Percentiles rank a stretch among this genome's conserved stretches.
These are phyloP conservation scores for Synanthedon andrenaeformis DNA, from an alignment of 2,888 invertebrate genomes.

Conservation along the genomic window DNA sequence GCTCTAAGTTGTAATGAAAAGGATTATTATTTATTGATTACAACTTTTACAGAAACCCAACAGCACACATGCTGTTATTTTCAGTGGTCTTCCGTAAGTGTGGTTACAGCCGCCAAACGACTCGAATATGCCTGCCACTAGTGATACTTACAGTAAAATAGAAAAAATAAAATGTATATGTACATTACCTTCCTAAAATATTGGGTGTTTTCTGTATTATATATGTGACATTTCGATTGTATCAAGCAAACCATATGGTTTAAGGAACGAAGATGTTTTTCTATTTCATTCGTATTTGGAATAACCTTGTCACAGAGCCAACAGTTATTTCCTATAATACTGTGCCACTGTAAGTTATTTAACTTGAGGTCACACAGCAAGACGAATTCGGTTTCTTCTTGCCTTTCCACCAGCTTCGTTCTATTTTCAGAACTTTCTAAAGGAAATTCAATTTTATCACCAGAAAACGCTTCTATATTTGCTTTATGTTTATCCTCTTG, in stretches of 20 bases:
- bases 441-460: constrained; percentile 23
- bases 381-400: constrained; percentile 15
- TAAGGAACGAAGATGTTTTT: constrained; percentile 17
- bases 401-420: constrained; percentile 10
- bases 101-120: not conserved
- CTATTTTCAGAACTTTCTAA: constrained; percentile 16
- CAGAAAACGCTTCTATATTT: constrained; percentile 19
- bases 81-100: no score
- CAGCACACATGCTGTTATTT: no score
- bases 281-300: constrained; percentile 15
- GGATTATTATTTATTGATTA: no score
- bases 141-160: not conserved
- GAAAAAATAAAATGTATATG: not conserved
- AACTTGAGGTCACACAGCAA: constrained; percentile 20
- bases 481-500: constrained; percentile 19
- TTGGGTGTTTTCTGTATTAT: constrained; percentile 9
- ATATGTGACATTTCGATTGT: constrained; percentile 13
- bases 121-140: not conserved
- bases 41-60: no score
- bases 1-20: no score
- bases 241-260: constrained; percentile 31
- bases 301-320: constrained; percentile 22
- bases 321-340: constrained; percentile 24
- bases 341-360: constrained; percentile 29
- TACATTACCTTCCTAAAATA: constrained; percentile 28